phyloP scores from a whole-genome alignment of 1,140 invertebrate species.

The Pseudomyrmex dendroicus region DNA sequence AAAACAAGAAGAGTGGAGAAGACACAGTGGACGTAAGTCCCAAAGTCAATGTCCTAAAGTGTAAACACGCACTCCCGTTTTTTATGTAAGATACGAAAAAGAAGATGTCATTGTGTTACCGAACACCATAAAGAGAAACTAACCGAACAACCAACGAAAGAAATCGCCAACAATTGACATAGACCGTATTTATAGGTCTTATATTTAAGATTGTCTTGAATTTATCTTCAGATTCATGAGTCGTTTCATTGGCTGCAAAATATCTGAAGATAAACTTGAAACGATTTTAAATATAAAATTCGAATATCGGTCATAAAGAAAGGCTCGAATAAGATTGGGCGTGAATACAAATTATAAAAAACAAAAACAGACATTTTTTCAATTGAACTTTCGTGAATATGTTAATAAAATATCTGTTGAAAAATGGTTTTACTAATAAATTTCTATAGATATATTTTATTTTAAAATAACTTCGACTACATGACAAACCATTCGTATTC shows the following conservation, averaged over 20 bases:
- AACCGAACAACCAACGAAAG: slow-evolving; percentile 57
- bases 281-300: no score
- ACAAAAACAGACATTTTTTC: neutral
- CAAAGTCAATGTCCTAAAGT: no score
- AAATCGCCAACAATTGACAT: slow-evolving; percentile 52
- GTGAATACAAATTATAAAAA: neutral
- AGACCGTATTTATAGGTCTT: neutral
- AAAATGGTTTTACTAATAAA: neutral
- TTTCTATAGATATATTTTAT: slow-evolving; percentile 20
- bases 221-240: no score
- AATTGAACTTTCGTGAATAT: neutral
- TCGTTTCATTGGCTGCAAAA: no score
- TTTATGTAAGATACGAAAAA: slow-evolving; percentile 3
- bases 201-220: no score
- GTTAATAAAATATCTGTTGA: neutral
- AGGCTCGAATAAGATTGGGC: slow-evolving; percentile 19
- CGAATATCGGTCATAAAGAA: no score
- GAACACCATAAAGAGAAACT: slow-evolving; percentile 45
- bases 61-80: no score
- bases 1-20: no score
- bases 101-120: slow-evolving; percentile 53
- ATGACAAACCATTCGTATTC: neutral
- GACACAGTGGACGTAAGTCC: no score
- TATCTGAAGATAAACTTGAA: no score
- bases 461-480: neutral